These are phyloP conservation scores for Thelaira solivaga DNA, from an alignment of 2,888 invertebrate genomes.

Conservation along the genomic window DNA sequence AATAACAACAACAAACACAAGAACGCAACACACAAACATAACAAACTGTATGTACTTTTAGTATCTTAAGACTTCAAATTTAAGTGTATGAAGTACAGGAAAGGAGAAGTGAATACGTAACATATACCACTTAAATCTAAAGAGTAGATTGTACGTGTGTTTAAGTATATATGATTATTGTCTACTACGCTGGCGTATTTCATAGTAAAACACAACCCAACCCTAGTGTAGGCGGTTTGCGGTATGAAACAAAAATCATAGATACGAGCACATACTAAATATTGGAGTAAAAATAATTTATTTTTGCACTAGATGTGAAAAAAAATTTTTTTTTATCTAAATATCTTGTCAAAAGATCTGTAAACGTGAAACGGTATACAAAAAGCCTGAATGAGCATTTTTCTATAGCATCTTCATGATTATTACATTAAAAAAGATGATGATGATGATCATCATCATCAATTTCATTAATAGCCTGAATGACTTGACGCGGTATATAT, in stretches of 20 bases:
- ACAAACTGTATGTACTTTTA: conserved; percentile 39
- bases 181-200: not conserved
- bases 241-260: no score
- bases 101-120: no score
- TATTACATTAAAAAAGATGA: no score
- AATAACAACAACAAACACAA: conserved; percentile 7
- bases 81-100: conserved; percentile 22
- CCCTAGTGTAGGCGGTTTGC: conserved; percentile 44
- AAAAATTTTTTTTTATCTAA: conserved; percentile 37
- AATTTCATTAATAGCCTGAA: conserved; percentile 35
- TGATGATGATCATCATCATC: conserved; percentile 13
- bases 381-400: conserved; percentile 27
- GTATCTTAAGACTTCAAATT: no score
- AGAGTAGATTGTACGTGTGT: not conserved
- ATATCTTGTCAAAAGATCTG: conserved; percentile 51
- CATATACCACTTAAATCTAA: no score
- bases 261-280: conserved; percentile 1
- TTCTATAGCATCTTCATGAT: conserved; percentile 34
- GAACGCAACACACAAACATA: not conserved
- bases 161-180: not conserved
- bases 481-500: conserved; percentile 42
- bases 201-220: conserved; percentile 9
- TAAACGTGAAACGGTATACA: conserved; percentile 9
- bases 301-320: conserved; percentile 4
- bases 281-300: conserved; percentile 13